Evolutionary conservation across 2,113 vertebrate species (phyloP).

Genomic region (Balaeniceps rex): DNA sequence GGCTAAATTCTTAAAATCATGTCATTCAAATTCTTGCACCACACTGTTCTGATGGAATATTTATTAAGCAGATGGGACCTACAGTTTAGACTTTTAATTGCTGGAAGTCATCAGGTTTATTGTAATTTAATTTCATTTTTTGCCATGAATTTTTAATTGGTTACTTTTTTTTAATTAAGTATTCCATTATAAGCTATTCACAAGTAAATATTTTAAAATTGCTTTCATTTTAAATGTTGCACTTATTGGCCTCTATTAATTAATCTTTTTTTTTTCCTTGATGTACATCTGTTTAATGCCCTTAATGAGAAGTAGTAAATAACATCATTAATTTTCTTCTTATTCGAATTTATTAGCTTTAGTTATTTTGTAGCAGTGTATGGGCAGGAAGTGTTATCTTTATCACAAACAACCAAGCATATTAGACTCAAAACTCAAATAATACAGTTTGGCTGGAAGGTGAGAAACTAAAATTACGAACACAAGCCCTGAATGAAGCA

Average conservation of each 20-base stretch:
- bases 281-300: neutral
- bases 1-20: neutral
- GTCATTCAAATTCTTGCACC: neutral
- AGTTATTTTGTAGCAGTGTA: neutral
- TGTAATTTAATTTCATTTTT: neutral
- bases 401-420: neutral
- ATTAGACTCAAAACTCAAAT: neutral
- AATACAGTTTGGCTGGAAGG: neutral
- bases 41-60: neutral
- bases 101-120: neutral
- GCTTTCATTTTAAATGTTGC: neutral
- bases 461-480: neutral
- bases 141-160: neutral
- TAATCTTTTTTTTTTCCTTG: neutral
- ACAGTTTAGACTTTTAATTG: neutral
- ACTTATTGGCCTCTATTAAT: slow-evolving; percentile 4
- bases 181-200: neutral
- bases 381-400: neutral
- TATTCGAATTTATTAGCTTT: neutral
- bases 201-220: neutral
- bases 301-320: slow-evolving; percentile 27
- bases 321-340: slow-evolving; percentile 10
- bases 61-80: neutral
- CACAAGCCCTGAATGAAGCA: neutral
- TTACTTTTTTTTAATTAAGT: neutral